Conservation (phyloP, 2,113 vertebrate genomes). For the Antennarius striatus region DNA sequence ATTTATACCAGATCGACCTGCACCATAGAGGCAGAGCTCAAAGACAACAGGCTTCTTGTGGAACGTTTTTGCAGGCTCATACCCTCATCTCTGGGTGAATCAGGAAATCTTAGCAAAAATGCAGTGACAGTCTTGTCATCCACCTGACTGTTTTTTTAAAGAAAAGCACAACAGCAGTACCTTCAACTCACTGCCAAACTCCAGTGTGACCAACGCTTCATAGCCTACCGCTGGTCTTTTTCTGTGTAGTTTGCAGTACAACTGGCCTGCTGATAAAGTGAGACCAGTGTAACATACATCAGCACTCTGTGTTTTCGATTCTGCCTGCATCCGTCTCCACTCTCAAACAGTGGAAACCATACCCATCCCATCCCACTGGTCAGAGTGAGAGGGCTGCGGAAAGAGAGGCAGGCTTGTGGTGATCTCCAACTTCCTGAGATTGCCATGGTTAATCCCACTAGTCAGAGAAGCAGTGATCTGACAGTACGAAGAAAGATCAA, state of each 20-base stretch:
- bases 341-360: slow-evolving; percentile 40
- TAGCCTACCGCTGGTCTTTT: slow-evolving; percentile 17
- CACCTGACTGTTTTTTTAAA: slow-evolving; percentile 18
- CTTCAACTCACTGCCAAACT: slow-evolving; percentile 24
- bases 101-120: not conserved
- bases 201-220: slow-evolving; percentile 31
- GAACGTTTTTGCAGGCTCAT: slow-evolving; percentile 12
- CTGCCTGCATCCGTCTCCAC: slow-evolving; percentile 41
- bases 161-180: slow-evolving; percentile 15
- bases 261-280: slow-evolving; percentile 48
- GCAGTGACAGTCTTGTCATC: slow-evolving; percentile 2
- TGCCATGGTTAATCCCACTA: slow-evolving; percentile 64
- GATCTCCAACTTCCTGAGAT: slow-evolving; percentile 68
- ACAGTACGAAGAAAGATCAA: slow-evolving; percentile 58
- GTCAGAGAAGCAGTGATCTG: slow-evolving; percentile 54
- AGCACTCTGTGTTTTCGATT: slow-evolving; percentile 61
- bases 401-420: slow-evolving; percentile 67
- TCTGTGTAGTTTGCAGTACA: slow-evolving; percentile 45
- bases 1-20: slow-evolving; percentile 60
- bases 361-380: slow-evolving; percentile 52
- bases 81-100: slow-evolving; percentile 8
- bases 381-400: slow-evolving; percentile 49
- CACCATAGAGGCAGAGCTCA: slow-evolving; percentile 25
- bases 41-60: slow-evolving; percentile 51
- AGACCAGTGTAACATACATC: slow-evolving; percentile 48